These are phyloP conservation scores for Chrysodeixis includens DNA, from an alignment of 2,888 invertebrate genomes.

Conservation along the genomic window DNA sequence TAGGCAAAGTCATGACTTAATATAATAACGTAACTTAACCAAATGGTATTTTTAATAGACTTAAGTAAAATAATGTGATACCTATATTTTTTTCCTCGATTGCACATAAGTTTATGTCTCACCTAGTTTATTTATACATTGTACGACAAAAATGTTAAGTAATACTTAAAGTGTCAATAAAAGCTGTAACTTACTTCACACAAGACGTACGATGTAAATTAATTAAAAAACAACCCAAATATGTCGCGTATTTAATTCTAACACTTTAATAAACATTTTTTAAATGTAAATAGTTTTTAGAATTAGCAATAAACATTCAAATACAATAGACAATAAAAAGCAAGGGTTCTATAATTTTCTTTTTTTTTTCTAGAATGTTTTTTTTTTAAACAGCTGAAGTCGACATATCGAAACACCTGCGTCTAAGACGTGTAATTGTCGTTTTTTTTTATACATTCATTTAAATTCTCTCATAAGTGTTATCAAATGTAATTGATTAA, in stretches of 20 bases:
- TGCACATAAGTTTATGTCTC: background rate
- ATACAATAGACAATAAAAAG: slow-evolving; percentile 48
- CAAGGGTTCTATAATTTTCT: slow-evolving; percentile 40
- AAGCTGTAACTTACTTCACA: background rate
- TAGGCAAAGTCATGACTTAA: too few species aligned
- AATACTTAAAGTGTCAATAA: background rate
- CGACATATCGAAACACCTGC: slow-evolving; percentile 46
- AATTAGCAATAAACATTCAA: slow-evolving; percentile 31
- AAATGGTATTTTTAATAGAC: too few species aligned
- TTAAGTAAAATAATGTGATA: too few species aligned
- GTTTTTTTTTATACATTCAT: background rate
- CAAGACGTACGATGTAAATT: background rate
- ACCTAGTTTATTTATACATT: background rate
- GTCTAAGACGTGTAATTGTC: background rate
- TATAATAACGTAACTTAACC: too few species aligned
- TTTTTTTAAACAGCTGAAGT: slow-evolving; percentile 47
- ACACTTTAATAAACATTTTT: background rate
- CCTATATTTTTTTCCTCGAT: too few species aligned
- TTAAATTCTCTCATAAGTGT: background rate
- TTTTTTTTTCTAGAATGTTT: slow-evolving; percentile 31
- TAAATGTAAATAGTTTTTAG: background rate
- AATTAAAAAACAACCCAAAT: background rate
- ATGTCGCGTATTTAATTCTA: slow-evolving; percentile 2
- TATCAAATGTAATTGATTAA: slow-evolving; percentile 12
- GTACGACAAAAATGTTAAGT: background rate